Base-by-base conservation (phyloP, 2,888 invertebrate species). In the Acanthopleura granulata region DNA sequence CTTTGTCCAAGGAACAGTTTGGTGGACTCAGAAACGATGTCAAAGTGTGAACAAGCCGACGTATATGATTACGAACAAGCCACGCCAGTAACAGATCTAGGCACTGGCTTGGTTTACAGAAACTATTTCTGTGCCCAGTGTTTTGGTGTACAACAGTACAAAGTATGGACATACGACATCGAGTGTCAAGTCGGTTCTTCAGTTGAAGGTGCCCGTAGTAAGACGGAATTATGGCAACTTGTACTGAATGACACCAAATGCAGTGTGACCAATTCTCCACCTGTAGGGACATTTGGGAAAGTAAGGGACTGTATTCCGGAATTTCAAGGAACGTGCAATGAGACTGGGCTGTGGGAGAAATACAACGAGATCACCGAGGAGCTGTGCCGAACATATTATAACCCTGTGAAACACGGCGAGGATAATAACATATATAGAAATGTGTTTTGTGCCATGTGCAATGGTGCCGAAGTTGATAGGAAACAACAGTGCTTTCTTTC, bases 371-470 rank as follows among this genome's bases (percentile, higher is more conserved):
- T 66, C 16, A 66, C 66, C 6, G 25, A 66, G 14, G 22, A 27
- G 6, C 16, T 66, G 3, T 66, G 66, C 29, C 1, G 16, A 22
- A 12, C 15, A 6, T 66, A 22, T 66, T 66, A 66, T 66, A 16
- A 27, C 6, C 66, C 66, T 27, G 66, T 66, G 29, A 14, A 66
- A 25, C 14, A 66, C 25, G 3, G 6, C 18, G 57, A 57, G 1
- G 57, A 66, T 6, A 22, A 16, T 6, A 66, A 25, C 15, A 27
- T 3, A 6, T 66, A 66, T 66, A 66, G 29, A 27, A 66, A 66
- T 25, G 66, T 66, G 16, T 66, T 66, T 25, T 66, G 66, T 66
- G 66, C 66, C 25, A 66, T 66, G 29, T 66, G 66, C 66, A 66
- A 66, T 27, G 66, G 66, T 15, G 66, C 29, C 1, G 29, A 16